phyloP scores from a whole-genome alignment of 2,888 invertebrate genomes.

The Tillus elongatus region DNA sequence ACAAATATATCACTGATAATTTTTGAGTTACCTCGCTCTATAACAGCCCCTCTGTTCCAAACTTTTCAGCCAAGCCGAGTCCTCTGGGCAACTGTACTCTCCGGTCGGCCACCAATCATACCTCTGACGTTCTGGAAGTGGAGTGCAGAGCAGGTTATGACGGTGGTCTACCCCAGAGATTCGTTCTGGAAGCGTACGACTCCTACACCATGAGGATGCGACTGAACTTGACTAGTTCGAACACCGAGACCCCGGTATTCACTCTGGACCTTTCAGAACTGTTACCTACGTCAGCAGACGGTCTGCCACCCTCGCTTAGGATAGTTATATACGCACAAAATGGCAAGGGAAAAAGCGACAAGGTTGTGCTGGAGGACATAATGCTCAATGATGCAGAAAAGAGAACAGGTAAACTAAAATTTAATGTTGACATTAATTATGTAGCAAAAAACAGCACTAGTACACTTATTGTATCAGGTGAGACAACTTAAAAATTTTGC shows the following conservation, averaged over 20 bases:
- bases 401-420: slow-evolving; percentile 65
- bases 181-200: slow-evolving; percentile 74
- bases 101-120: slow-evolving; percentile 57
- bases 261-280: slow-evolving; percentile 56
- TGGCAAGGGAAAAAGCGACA: slow-evolving; percentile 77
- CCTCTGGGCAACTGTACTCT: slow-evolving; percentile 80
- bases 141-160: slow-evolving; percentile 84
- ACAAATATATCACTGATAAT: too few relatives aligned
- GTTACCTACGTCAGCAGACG: slow-evolving; percentile 40
- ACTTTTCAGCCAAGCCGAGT: slow-evolving; percentile 70
- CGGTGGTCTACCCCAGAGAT: slow-evolving; percentile 79
- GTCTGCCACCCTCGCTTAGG: slow-evolving; percentile 54
- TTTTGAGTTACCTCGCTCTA: too few relatives aligned
- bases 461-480: too few relatives aligned
- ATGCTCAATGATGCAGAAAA: slow-evolving; percentile 80
- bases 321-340: slow-evolving; percentile 76
- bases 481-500: too few relatives aligned
- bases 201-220: slow-evolving; percentile 60
- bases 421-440: too few relatives aligned
- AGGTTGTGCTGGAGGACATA: slow-evolving; percentile 73
- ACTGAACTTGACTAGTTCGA: slow-evolving; percentile 58
- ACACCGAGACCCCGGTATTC: slow-evolving; percentile 51
- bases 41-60: too few relatives aligned
- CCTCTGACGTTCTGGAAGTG: slow-evolving; percentile 57
- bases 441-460: too few relatives aligned